Conservation (phyloP, 92 coral and sea anemone genomes). For the Siderastrea siderea region DNA sequence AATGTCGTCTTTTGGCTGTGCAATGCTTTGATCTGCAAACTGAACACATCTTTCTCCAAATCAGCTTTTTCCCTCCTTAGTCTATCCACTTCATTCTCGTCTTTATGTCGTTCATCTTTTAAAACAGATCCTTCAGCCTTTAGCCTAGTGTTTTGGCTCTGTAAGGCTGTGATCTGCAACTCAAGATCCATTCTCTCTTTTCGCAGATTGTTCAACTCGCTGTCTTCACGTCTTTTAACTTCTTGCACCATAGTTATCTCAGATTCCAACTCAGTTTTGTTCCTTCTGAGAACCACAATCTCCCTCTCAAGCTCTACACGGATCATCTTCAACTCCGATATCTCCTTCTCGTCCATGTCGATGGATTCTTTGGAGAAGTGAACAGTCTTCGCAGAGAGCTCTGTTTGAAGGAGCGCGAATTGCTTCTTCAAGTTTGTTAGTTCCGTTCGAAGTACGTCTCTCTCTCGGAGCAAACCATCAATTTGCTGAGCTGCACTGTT, state of each 20-base stretch:
- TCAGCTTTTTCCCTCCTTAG: constrained; percentile 85
- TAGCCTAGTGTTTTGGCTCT: constrained; percentile 84
- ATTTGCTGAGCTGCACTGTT: constrained; percentile 66
- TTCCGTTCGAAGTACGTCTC: constrained; percentile 71
- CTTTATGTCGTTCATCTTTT: constrained; percentile 67
- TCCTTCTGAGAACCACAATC: constrained; percentile 76
- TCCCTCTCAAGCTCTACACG: constrained; percentile 84
- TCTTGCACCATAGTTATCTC: constrained; percentile 79
- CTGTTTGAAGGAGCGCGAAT: constrained; percentile 46
- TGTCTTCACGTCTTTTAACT: constrained; percentile 77
- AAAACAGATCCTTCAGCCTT: constrained; percentile 77
- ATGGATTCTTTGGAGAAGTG: constrained; percentile 61
- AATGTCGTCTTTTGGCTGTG: constrained; percentile 78
- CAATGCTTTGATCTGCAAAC: constrained; percentile 70
- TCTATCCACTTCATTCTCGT: constrained; percentile 68
- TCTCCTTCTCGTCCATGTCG: constrained; percentile 66
- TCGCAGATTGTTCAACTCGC: constrained; percentile 71
- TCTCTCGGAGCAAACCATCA: constrained; percentile 62
- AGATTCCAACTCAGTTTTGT: constrained; percentile 88
- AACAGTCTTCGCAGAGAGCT: constrained; percentile 45
- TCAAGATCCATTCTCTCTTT: constrained; percentile 88
- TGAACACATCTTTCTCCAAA: constrained; percentile 74
- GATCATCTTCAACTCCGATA: constrained; percentile 73
- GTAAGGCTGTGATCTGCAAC: constrained; percentile 68
- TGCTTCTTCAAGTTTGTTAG: constrained; percentile 58